These are phyloP conservation scores for Polydrusus tereticollis DNA, from an alignment of 2,888 invertebrate genomes.

Conservation along the genomic window DNA sequence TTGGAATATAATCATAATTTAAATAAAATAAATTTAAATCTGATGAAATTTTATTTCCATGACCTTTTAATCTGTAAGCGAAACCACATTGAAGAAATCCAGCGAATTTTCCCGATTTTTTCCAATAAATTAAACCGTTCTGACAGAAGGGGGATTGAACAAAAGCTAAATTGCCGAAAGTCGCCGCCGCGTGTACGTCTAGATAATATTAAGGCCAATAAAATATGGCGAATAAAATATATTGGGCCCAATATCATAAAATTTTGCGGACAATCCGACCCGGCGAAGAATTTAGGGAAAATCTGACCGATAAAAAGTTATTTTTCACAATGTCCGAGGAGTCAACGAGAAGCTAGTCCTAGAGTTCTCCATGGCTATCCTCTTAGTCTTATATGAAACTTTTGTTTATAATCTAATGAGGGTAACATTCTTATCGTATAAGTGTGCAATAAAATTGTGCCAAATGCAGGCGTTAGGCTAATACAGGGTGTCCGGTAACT, in stretches of 20 bases:
- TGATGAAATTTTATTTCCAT: not conserved
- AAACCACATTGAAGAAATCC: constrained; percentile 19
- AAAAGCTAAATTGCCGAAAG: constrained; percentile 36
- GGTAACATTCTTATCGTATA: no score
- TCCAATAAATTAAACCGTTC: constrained; percentile 27
- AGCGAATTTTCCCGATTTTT: constrained; percentile 18
- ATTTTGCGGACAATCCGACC: constrained; percentile 44
- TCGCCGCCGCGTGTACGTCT: constrained; percentile 35
- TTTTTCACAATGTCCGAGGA: constrained; percentile 36
- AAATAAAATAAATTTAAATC: no score
- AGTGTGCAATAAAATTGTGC: no score
- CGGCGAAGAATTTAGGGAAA: constrained; percentile 33
- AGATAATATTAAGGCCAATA: constrained; percentile 47
- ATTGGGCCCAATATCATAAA: constrained; percentile 42
- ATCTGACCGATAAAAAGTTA: constrained; percentile 42
- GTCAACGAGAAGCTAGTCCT: not conserved
- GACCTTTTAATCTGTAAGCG: constrained; percentile 2
- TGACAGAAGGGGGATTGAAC: constrained; percentile 30
- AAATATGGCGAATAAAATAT: constrained; percentile 44
- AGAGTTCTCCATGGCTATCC: not conserved
- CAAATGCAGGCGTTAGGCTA: no score
- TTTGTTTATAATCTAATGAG: no score
- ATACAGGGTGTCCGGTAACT: no score
- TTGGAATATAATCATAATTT: no score
- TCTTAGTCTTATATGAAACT: no score